Evolutionary conservation across 2,113 vertebrate genomes (phyloP).

Genomic region (Nothocercus julius): DNA sequence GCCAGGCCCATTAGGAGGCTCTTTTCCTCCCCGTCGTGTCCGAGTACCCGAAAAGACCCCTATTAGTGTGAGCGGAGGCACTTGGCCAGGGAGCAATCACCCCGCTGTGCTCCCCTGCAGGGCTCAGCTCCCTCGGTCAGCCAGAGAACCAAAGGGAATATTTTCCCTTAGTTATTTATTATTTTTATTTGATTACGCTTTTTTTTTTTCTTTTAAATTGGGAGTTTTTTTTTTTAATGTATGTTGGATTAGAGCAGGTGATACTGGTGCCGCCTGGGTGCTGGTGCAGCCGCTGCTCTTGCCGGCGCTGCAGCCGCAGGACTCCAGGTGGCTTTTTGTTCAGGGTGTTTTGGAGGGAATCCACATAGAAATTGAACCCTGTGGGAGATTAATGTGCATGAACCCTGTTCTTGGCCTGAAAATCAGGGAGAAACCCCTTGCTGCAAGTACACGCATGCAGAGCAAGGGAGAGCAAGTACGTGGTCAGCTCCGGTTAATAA

Average conservation of each 20-base stretch:
- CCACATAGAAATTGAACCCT: too few species aligned
- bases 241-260: background rate
- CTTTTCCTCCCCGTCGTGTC: constrained; percentile 51
- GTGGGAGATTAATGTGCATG: background rate
- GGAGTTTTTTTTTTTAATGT: background rate
- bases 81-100: too few species aligned
- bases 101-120: too few species aligned
- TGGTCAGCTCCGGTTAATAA: background rate
- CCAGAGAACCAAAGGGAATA: constrained; percentile 52
- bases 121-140: constrained; percentile 46
- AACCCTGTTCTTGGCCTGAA: background rate
- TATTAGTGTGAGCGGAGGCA: constrained; percentile 67
- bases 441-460: background rate
- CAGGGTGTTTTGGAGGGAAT: too few species aligned
- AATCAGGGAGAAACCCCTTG: background rate
- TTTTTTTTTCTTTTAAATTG: background rate
- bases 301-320: too few species aligned
- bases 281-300: too few species aligned
- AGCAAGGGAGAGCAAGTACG: background rate
- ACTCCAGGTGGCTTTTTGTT: too few species aligned
- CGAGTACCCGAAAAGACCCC: constrained; percentile 70
- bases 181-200: constrained; percentile 30
- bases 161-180: constrained; percentile 59
- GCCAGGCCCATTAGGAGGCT: constrained; percentile 76
- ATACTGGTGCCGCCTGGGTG: background rate